These are phyloP conservation scores for Sorex maritimensis DNA, from an alignment of 2,797 vertebrate species.

Conservation along the genomic window DNA sequence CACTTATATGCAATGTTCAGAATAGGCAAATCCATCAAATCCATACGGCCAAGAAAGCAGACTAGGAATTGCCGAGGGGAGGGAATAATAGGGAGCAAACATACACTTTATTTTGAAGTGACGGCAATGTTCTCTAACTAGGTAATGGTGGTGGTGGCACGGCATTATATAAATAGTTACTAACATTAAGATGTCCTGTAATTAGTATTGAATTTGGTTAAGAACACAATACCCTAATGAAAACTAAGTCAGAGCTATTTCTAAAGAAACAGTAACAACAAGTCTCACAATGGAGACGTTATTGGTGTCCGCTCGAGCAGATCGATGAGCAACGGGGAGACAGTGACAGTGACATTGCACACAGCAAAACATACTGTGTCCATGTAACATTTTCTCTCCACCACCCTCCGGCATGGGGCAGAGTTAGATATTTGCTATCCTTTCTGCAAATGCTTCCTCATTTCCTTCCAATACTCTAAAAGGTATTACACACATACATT, in stretches of 20 bases:
- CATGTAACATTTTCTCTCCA: no score
- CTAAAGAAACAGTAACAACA: background rate
- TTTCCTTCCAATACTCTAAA: background rate
- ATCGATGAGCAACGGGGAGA: no score
- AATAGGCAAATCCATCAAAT: slow-evolving; percentile 9
- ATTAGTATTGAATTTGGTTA: slow-evolving; percentile 41
- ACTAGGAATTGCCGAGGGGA: background rate
- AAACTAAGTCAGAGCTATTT: slow-evolving; percentile 51
- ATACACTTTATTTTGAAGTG: background rate
- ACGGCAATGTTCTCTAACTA: slow-evolving; percentile 22
- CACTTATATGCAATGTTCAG: slow-evolving; percentile 18
- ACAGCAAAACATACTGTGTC: no score
- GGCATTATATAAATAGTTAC: background rate
- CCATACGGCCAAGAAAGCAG: slow-evolving; percentile 4
- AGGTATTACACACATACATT: background rate
- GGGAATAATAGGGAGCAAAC: background rate
- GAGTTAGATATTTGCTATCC: background rate
- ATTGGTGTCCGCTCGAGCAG: no score
- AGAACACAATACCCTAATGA: slow-evolving; percentile 51
- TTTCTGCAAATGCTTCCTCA: background rate
- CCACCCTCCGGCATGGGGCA: background rate
- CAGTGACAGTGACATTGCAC: no score
- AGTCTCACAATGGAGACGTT: no score
- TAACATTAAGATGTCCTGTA: slow-evolving; percentile 53
- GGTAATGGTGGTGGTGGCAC: background rate